Base-by-base conservation (phyloP, 2,888 invertebrate genomes). In the Dicyrtomina minuta region DNA sequence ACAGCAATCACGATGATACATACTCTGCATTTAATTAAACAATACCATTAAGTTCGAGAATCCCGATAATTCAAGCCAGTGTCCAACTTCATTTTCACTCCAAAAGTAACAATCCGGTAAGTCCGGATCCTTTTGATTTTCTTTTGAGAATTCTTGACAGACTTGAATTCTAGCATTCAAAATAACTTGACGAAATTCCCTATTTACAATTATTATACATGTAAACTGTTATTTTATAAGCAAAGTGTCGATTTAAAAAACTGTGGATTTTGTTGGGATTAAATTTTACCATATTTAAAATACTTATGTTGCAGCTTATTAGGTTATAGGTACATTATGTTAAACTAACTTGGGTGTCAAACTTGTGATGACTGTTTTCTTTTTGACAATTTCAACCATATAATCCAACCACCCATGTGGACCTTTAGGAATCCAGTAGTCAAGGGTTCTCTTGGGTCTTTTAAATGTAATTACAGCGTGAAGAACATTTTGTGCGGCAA, bases 41-140 rank as follows among this genome's bases (percentile, higher is more conserved):
- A 33, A 2, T 58, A 58, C 58, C 27, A 13, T 39, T 2, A 58
- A 17, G 2, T n/a, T 2, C 4, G 15, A 10, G n/a, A 27, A 58
- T 39, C 58, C 58, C 8, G 26, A 24, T 39, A 17, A 22, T 41
- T 39, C 13, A 1, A 60, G 43, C 60, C 60, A 60, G 1, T 39
- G 8, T 41, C 60, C 60, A 8, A 60, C 60, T 60, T 60, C 17
- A 20, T 39, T n/a, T 13, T 60, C 41, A 60, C 20, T 20, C 60
- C 60, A 60, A 20, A 17, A 2, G 41, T 60, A 60, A 43, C 41
- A 60, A 2, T 8, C 3, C 4, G 60, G 60, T 20, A 60, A 22
- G 5, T 60, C 60, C 4, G 33, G 33, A 4, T 22, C 12, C 12
- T 15, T 3, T 13, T 20, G 13, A 20, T 15, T 1, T 39, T 39